Base-by-base conservation (phyloP, 2,113 vertebrate species). In the Crotalus helleri region DNA sequence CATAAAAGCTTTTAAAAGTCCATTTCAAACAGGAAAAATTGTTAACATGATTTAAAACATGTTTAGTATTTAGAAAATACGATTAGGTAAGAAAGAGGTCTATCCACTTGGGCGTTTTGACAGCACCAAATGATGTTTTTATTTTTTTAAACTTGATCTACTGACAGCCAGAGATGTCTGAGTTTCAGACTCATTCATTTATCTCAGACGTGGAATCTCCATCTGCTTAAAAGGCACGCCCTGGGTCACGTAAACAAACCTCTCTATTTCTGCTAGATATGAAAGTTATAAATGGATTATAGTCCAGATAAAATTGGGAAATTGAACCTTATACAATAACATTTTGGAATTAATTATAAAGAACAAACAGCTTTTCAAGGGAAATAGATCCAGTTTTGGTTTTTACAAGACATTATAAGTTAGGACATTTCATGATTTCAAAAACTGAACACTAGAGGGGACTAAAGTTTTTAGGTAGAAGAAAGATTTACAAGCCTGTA, bases 1-100 rank as follows among this genome's bases (percentile, higher is more conserved):
- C 10, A 19, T 29, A 46, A 90, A 94, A 92, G 69, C 55, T 92
- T 95, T 93, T 61, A 87, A 11, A 92, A 88, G 29, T 90, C 59
- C 92, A 2, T 93, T 92, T 92, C 88, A 57, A 94, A 61, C n/a
- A 93, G 61, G 33, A 26, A 69, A 3, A 21, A 57, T 6, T 91
- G 49, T 93, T 49, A 90, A 46, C 3, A 49, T 21, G 91, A 46
- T 12, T 93, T 59, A 94, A 95, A 93, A 0, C 1, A 64, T 81
- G 91, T 92, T 26, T 1, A 24, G 88, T 92, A 94, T 54, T 23
- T 95, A 24, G 89, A 53, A 44, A 53, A 46, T 64, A 24, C 74
- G 89, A 44, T 90, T 59, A 93, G 69, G 29, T 33, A 89, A 91
- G 88, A 89, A 89, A 92, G 86, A 5, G 87, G 29, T 29, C 64